Base-by-base conservation (phyloP, 2,113 vertebrate genomes). In the Grallaria varia region DNA sequence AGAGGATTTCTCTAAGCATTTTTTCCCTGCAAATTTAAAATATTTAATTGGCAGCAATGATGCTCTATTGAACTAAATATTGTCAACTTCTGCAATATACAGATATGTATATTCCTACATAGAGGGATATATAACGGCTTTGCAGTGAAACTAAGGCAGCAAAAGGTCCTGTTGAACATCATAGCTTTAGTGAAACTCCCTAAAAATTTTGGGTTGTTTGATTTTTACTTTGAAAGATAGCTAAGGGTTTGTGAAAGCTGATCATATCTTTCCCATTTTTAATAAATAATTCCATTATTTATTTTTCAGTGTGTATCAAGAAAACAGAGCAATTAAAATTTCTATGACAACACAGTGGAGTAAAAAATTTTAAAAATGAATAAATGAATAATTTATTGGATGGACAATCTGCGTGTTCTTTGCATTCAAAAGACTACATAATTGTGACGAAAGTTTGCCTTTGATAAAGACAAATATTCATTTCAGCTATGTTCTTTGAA, bases 11-110 rank as follows among this genome's bases (percentile, higher is more conserved):
- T 83, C 17, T 69, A 42, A 72, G 22, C 24, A 35, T 74, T 93
- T 84, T 8, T 79, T 96, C 64, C 47, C 15, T 59, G 21, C 27
- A 97, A 74, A 82, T 88, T 44, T 62, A 77, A 95, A 90, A 80
- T 91, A 88, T 64, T 82, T 75, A 91, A 84, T 72, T 78, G 73
- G 14, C 31, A 92, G 22, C 31, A 82, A 47, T 63, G 6, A 14
- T 68, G 5, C 7, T 76, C 74, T 5, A 76, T 31, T 74, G 28
- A 87, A 44, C 1, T 5, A 87, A 87, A 5, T 14, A 85, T 67
- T 37, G 5, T 44, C 49, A 86, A 79, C 5, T 92, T 89, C 81
- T 50, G 5, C 6, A 56, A 35, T 15, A 49, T 24, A 24, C 23
- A 24, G 23, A 49, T 49, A 24, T 49, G 47, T 49, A 49, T 49